Evolutionary conservation across 2,888 invertebrate genomes (phyloP).

Genomic region (Ochropacha duplaris): DNA sequence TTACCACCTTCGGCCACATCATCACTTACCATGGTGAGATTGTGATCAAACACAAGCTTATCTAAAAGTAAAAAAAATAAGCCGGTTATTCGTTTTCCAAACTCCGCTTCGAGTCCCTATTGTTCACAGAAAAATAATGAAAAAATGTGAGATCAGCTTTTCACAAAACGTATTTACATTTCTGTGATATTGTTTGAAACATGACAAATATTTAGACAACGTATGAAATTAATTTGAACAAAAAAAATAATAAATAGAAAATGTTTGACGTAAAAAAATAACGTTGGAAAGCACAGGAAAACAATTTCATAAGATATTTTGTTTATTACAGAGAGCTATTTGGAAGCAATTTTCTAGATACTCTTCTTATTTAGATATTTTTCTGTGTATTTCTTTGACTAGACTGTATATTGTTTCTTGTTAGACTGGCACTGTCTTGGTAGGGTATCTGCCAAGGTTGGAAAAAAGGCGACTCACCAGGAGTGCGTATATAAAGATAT

Average conservation of each 20-base stretch:
- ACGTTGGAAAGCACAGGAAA: background rate
- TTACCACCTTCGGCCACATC: too few relatives aligned
- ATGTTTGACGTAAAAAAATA: background rate
- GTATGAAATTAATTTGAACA: constrained; percentile 2
- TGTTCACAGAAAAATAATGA: background rate
- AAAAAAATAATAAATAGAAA: background rate
- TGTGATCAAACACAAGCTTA: too few relatives aligned
- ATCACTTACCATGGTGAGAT: too few relatives aligned
- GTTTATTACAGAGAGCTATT: background rate
- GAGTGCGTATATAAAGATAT: too few relatives aligned
- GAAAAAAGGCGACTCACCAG: too few relatives aligned
- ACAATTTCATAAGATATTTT: background rate
- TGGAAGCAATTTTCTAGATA: background rate
- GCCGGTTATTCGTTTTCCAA: background rate
- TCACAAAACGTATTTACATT: background rate
- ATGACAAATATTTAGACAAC: constrained; percentile 2
- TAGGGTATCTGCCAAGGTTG: too few relatives aligned
- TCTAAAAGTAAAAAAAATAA: background rate
- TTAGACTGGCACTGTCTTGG: too few relatives aligned
- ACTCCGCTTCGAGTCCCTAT: background rate
- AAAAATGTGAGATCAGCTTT: background rate
- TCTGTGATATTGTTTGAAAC: background rate
- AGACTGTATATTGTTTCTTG: background rate
- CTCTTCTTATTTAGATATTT: background rate
- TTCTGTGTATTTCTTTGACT: background rate